phyloP scores from a whole-genome alignment of 2,888 invertebrate genomes.

The Conops quadrifasciatus region DNA sequence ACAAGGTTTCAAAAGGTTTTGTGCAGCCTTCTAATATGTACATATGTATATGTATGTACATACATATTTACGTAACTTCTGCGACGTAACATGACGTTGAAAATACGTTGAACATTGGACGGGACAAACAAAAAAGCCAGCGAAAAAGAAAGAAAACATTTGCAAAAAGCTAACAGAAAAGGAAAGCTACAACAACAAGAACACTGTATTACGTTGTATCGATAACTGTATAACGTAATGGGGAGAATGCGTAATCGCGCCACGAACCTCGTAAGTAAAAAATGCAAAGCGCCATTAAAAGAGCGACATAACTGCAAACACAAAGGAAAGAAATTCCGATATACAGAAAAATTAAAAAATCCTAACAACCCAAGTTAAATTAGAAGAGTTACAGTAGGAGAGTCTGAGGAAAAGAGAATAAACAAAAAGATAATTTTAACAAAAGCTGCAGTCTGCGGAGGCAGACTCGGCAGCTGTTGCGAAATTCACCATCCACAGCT shows the following conservation, averaged over 20 bases:
- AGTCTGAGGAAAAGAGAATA: too few species aligned
- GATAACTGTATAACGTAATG: slow-evolving; percentile 9
- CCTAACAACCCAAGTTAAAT: too few species aligned
- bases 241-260: slow-evolving; percentile 27
- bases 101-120: slow-evolving; percentile 57
- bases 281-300: slow-evolving; percentile 5
- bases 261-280: background rate
- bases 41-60: background rate
- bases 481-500: too few species aligned
- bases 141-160: background rate
- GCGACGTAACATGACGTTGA: slow-evolving; percentile 40
- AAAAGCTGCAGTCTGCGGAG: too few species aligned
- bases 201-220: slow-evolving; percentile 30
- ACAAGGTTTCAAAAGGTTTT: too few species aligned
- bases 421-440: too few species aligned
- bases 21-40: too few species aligned
- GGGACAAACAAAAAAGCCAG: slow-evolving; percentile 58
- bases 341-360: background rate
- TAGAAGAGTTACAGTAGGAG: background rate
- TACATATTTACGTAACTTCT: background rate
- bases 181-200: background rate
- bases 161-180: background rate
- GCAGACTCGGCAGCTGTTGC: background rate
- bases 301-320: background rate
- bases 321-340: background rate